Percentiles rank a stretch among this genome's conserved stretches.
Evolutionary conservation across 2,888 invertebrate species (phyloP).

Genomic region (Ellobium chinense): DNA sequence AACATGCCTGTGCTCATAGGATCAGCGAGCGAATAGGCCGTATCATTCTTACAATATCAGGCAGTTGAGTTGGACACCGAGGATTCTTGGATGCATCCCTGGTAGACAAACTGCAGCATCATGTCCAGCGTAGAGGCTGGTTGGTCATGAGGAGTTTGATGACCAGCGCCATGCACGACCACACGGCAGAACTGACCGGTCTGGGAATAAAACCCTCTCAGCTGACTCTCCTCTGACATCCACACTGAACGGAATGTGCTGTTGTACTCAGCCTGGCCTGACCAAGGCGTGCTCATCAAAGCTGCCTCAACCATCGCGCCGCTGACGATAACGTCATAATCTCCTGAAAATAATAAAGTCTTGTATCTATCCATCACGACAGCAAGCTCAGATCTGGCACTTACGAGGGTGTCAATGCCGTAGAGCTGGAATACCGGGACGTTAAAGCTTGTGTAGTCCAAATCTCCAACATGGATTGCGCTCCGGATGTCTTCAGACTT

Average conservation of each 20-base stretch:
- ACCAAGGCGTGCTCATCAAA: not conserved
- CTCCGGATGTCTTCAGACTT: not conserved
- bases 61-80: not conserved
- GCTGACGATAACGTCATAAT: conserved; percentile 9
- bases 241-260: not conserved
- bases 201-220: not conserved
- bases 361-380: conserved; percentile 14
- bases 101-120: conserved; percentile 5
- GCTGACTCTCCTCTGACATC: not conserved
- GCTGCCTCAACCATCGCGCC: not conserved
- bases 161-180: conserved; percentile 29
- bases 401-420: not conserved
- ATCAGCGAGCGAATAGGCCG: no score
- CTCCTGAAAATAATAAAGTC: conserved; percentile 3
- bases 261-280: not conserved
- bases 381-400: not conserved
- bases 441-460: not conserved
- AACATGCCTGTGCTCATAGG: no score
- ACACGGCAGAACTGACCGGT: conserved; percentile 33
- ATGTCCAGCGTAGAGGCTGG: conserved; percentile 10
- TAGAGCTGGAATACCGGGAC: not conserved
- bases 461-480: not conserved
- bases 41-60: no score
- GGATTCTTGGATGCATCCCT: conserved; percentile 7
- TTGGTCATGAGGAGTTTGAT: conserved; percentile 29